These are phyloP conservation scores for Ellobius talpinus DNA, from an alignment of 2,113 vertebrate species.

Conservation along the genomic window DNA sequence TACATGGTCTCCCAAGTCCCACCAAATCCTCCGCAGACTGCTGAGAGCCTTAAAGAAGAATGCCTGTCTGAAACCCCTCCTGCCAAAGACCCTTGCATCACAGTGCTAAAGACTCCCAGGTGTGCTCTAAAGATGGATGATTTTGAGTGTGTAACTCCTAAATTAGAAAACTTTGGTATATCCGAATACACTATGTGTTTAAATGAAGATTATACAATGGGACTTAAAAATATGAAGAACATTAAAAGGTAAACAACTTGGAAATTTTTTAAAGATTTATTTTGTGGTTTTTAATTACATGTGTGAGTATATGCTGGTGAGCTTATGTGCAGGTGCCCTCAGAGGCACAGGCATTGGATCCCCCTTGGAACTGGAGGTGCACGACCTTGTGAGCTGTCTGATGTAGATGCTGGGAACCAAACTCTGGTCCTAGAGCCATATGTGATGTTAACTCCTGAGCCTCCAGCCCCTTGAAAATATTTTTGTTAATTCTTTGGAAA, in stretches of 20 bases:
- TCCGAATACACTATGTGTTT: slow-evolving; percentile 91
- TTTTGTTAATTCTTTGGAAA: not conserved
- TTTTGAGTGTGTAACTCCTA: slow-evolving; percentile 89
- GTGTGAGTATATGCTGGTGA: not conserved
- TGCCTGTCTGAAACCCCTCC: slow-evolving; percentile 55
- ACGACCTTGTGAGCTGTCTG: not conserved
- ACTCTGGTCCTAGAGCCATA: not conserved
- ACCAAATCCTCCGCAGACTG: not conserved
- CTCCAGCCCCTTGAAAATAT: not conserved
- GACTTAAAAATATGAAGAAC: slow-evolving; percentile 87
- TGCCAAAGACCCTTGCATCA: not conserved
- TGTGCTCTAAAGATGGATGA: slow-evolving; percentile 90
- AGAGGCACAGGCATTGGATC: not conserved
- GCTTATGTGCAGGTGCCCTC: no score
- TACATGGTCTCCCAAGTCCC: slow-evolving; percentile 86
- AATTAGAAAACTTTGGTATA: slow-evolving; percentile 92
- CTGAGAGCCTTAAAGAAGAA: not conserved
- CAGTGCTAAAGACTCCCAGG: slow-evolving; percentile 90
- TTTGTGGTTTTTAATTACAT: not conserved
- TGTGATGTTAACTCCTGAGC: not conserved
- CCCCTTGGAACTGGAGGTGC: not conserved
- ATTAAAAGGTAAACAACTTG: slow-evolving; percentile 80
- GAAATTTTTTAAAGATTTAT: not conserved
- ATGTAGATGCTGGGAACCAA: not conserved
- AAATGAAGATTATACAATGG: slow-evolving; percentile 95